phyloP scores from a whole-genome alignment of 2,888 invertebrate genomes.

The Dasysyrphus tricinctus region DNA sequence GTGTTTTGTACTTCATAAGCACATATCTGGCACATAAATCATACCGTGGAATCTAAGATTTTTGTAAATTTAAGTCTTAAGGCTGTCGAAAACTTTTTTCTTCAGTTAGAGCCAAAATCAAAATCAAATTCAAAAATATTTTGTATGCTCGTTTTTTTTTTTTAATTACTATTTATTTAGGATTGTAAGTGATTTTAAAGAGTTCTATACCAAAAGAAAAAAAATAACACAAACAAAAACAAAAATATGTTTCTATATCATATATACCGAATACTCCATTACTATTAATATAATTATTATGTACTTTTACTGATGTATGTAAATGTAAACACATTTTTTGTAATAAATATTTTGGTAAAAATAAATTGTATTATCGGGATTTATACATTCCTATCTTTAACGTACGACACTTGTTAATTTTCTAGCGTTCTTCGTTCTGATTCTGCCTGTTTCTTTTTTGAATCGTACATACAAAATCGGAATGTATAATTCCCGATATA shows the following conservation, averaged over 20 bases:
- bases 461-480: no score
- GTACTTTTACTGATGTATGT: no score
- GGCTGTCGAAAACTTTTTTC: not conserved
- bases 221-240: constrained; percentile 8
- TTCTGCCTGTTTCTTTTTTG: no score
- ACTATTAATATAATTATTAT: constrained; percentile 8
- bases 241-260: not conserved
- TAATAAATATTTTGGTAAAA: constrained; percentile 57
- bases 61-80: not conserved
- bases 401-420: no score
- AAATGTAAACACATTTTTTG: constrained; percentile 43
- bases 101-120: constrained; percentile 12
- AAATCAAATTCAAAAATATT: constrained; percentile 22
- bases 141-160: constrained; percentile 19
- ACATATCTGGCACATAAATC: constrained; percentile 90
- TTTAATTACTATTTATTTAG: constrained; percentile 67
- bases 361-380: not conserved
- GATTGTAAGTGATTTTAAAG: constrained; percentile 60
- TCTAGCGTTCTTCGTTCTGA: no score
- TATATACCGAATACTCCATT: constrained; percentile 38
- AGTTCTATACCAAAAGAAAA: constrained; percentile 51
- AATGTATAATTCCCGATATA: no score
- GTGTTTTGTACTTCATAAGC: constrained; percentile 90
- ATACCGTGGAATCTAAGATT: constrained; percentile 88
- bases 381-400: no score